Conservation (phyloP, 2,113 vertebrate species). For the Cisticola juncidis region DNA sequence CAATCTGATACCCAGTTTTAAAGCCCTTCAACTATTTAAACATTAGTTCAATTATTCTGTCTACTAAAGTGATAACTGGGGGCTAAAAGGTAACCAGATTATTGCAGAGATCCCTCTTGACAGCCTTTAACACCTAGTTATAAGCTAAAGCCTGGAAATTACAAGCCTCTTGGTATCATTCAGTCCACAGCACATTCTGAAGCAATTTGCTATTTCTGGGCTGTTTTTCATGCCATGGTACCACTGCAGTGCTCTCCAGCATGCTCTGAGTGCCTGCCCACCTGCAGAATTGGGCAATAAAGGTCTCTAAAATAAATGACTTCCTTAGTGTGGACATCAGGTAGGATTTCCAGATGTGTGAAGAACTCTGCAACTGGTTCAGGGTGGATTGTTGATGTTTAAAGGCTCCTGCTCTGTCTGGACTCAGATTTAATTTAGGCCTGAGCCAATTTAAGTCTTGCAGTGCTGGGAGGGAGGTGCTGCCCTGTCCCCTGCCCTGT, state of each 20-base stretch:
- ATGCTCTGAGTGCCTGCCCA: neutral
- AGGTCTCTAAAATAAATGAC: neutral
- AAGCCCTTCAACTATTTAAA: neutral
- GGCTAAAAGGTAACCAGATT: conserved; percentile 14
- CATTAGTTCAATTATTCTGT: neutral
- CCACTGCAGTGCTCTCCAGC: neutral
- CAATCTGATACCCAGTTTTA: neutral
- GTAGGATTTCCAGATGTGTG: neutral
- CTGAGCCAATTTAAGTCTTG: neutral
- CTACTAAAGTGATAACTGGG: neutral
- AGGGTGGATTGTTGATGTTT: neutral
- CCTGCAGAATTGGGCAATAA: neutral
- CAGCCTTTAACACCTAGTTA: neutral
- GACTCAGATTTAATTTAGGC: neutral
- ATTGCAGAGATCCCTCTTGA: neutral
- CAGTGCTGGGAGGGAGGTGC: neutral
- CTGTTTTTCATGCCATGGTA: neutral
- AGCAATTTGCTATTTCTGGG: neutral
- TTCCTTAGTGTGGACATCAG: neutral
- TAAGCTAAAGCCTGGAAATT: neutral
- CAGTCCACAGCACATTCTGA: neutral
- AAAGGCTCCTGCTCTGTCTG: neutral
- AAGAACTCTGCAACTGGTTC: neutral
- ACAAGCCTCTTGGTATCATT: neutral
- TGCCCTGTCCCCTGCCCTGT: neutral